Conservation (phyloP, 2,797 vertebrate genomes). For the Microctenopoma steveboyesi region DNA sequence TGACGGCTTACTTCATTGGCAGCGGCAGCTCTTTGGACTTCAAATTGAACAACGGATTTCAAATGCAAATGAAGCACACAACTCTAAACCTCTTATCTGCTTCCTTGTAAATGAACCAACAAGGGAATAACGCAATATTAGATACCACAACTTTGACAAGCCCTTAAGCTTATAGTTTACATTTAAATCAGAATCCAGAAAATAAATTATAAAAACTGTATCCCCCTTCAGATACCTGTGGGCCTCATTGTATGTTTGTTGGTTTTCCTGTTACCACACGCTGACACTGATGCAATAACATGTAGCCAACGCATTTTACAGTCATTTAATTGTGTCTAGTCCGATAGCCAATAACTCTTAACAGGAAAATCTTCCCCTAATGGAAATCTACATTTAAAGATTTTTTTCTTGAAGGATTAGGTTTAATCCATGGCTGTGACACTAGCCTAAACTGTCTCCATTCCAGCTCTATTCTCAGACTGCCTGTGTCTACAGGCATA, state of each 20-base stretch:
- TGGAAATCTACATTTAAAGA: conserved; percentile 67
- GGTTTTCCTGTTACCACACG: neutral
- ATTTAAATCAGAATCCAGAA: neutral
- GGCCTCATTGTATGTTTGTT: neutral
- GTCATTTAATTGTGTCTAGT: conserved; percentile 19
- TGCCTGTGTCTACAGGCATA: conserved; percentile 21
- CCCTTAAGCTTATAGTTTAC: neutral
- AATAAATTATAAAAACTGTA: neutral
- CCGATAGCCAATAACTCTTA: conserved; percentile 36
- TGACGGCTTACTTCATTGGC: too few relatives aligned
- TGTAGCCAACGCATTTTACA: conserved; percentile 27
- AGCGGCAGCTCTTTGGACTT: too few relatives aligned
- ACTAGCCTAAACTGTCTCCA: conserved; percentile 57
- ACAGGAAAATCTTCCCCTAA: conserved; percentile 38
- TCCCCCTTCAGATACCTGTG: neutral
- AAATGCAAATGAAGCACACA: too few relatives aligned
- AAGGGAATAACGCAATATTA: too few relatives aligned
- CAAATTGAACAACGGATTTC: too few relatives aligned
- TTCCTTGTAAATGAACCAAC: too few relatives aligned
- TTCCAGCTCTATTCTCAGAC: conserved; percentile 52
- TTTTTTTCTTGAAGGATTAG: conserved; percentile 69
- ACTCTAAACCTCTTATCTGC: too few relatives aligned
- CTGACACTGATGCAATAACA: conserved; percentile 13
- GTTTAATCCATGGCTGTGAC: conserved; percentile 71
- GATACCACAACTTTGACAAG: too few relatives aligned